Conservation (phyloP, 2,888 invertebrate genomes). For the Cephus rjabovi region DNA sequence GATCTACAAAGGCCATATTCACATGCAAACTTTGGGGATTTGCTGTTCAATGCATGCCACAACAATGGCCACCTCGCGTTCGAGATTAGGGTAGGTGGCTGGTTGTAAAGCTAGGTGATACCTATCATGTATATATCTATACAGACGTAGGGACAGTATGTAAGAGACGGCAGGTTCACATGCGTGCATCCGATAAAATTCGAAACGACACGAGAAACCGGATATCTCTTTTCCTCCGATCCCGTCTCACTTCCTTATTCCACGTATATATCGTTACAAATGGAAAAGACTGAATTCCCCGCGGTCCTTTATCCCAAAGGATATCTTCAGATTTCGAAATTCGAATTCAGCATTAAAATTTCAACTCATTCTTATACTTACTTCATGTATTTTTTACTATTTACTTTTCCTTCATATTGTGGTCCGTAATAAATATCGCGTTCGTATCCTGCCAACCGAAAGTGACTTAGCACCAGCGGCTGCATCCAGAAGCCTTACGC, state of each 20-base stretch:
- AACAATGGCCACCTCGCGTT: conserved; percentile 12
- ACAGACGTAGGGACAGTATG: neutral
- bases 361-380: neutral
- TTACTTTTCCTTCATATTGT: neutral
- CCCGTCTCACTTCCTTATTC: neutral
- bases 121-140: neutral
- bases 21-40: conserved; percentile 19
- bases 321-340: neutral
- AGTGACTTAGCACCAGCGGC: neutral
- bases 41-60: neutral
- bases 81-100: conserved; percentile 11
- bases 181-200: neutral
- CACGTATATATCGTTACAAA: neutral
- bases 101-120: conserved; percentile 10
- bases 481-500: too few species aligned
- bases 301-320: neutral
- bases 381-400: neutral
- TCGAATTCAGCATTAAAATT: neutral
- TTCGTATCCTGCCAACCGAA: neutral
- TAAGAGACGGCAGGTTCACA: neutral
- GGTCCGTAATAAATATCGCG: too few species aligned
- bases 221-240: neutral
- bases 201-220: neutral
- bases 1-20: conserved; percentile 20
- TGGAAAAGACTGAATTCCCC: neutral